Evolutionary conservation across 2,888 invertebrate species (phyloP), one percentile per base, ranked within the genome.

Genomic region (Penaeus monodon): DNA sequence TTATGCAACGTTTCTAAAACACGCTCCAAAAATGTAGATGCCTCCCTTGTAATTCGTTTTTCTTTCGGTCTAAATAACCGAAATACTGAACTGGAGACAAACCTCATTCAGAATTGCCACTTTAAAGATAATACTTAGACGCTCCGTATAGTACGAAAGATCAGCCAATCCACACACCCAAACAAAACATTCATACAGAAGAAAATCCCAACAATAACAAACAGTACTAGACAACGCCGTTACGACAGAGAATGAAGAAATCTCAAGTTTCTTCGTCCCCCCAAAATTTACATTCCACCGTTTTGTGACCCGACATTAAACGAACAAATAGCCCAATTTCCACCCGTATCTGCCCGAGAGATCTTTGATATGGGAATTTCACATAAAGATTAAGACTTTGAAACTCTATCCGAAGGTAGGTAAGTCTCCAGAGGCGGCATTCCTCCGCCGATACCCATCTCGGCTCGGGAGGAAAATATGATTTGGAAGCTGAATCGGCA

Each of bases 361-460:
- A 85, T 85, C 85, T 85, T 68, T 81, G 81, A 81, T 85, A 85
- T 80, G 85, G 85, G 85, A 85, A 85, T 73, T 85, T 80, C 85
- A 85, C 85, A 81, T 85, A 85, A 81, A 85, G 85, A 81, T 85
- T 85, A 85, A 57, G 85, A 81, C 76, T 74, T 74, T 81, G 85
- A 85, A 85, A 85, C 66, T 74, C 29, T 80, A 85, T 63, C 81
- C 81, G 68, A 66, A 74, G 66, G 80, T 70, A 66, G 74, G 78
- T 84, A 84, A 77, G 83, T 64, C 73, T 82, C 82, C 74, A 14
- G n/a, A 68, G 70, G 38, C 68, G 70, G 84, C 57, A 84, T 85
- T 81, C 81, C 73, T 81, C 65, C 20, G 66, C 64, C 17, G 85
- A 85, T 85, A 64, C 81, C 44, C 49, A 85, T 85, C 85, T 85